Evolutionary conservation across 1,140 invertebrate genomes (phyloP).

Genomic region (Phthorimaea operculella): DNA sequence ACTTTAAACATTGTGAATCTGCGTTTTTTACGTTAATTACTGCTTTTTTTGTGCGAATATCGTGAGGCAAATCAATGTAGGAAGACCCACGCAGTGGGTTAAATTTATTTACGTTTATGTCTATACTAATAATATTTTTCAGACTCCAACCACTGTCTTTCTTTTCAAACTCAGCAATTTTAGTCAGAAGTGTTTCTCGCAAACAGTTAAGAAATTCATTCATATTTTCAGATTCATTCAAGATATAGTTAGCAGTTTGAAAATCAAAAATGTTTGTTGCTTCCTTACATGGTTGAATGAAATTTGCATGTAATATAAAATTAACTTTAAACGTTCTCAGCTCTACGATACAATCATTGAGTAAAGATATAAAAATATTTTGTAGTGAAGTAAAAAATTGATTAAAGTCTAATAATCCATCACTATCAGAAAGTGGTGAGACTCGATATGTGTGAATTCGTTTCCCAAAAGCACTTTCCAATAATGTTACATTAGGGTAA

Average conservation of each 20-base stretch:
- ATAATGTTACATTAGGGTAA: neutral
- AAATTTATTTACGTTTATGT: constrained; percentile 31
- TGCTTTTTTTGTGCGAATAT: constrained; percentile 40
- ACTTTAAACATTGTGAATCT: constrained; percentile 44
- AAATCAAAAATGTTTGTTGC: constrained; percentile 18
- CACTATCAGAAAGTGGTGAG: neutral
- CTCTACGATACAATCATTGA: neutral
- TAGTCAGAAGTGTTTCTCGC: constrained; percentile 12
- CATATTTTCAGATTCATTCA: constrained; percentile 14
- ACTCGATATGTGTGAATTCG: neutral
- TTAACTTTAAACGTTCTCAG: neutral
- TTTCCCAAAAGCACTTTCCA: neutral
- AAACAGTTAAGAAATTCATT: constrained; percentile 7
- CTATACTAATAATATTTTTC: constrained; percentile 13
- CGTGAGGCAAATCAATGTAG: constrained; percentile 29
- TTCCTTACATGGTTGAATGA: neutral
- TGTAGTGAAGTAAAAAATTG: neutral
- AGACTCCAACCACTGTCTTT: constrained; percentile 28
- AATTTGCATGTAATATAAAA: neutral
- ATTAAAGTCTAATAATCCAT: neutral
- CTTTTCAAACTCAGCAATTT: constrained; percentile 19
- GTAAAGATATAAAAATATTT: neutral
- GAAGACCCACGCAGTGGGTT: too few species aligned
- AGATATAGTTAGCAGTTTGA: constrained; percentile 17
- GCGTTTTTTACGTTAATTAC: constrained; percentile 48